Base-by-base conservation (phyloP, 2,797 vertebrate species). In the Crocodylus rhombifer region DNA sequence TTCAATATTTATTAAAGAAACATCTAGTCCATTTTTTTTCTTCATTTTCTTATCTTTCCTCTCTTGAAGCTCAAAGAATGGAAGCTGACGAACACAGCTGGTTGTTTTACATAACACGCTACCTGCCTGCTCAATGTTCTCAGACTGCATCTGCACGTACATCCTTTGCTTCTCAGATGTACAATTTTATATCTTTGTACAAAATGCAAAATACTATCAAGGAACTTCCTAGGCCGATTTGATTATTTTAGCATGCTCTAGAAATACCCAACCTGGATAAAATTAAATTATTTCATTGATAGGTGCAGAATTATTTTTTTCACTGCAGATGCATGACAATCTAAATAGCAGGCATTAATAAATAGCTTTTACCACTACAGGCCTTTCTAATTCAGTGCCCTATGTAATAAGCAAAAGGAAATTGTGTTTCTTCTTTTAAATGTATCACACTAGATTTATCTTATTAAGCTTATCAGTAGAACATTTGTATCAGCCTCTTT, bases 1-100 rank as follows among this genome's bases (percentile, higher is more conserved):
- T 95, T 95, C 78, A 76, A 82, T 93, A 94, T 92, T 92, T 96
- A 87, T 91, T 95, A 74, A 82, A 92, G 76, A 93, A 94, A 86
- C 7, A 86, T 84, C 28, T 67, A 86, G 26, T 20, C 58, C 25
- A 60, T 85, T 16, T 74, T 11, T 94, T 82, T 92, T 90, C 84
- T 75, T 86, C 77, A 93, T 51, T 11, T 51, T 51, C 42, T 51
- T 51, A 26, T 42, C 62, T 8, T 56, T 15, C 20, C 26, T 86
- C 77, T 74, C 25, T 91, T 92, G 71, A 87, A 92, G 92, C 61
- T n/a, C 62, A 82, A 62, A 86, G 18, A 89, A 20, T 83, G 74
- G 65, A 82, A 84, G 77, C 1, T 77, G 73, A 77, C 0, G 0
- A 89, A 20, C 18, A 91, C 60, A 15, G 20, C 56, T 80, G 88